These are phyloP conservation scores for Ylistrum balloti DNA, from an alignment of 1,140 invertebrate genomes.

Conservation along the genomic window DNA sequence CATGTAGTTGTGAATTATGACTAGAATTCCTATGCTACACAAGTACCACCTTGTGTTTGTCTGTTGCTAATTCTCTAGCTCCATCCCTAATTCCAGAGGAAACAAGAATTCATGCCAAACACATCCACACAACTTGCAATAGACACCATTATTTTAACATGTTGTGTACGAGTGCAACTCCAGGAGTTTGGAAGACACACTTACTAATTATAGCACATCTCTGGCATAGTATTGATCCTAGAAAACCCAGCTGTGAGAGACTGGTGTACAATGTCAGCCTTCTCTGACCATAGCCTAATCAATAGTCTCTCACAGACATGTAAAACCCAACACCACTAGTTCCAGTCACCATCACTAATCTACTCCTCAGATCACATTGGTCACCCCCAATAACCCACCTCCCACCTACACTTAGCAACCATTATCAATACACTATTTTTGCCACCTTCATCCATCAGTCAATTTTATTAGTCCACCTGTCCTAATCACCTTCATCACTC, in stretches of 20 bases:
- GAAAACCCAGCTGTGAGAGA: slow-evolving; percentile 32
- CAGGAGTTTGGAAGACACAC: slow-evolving; percentile 9
- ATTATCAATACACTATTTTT: no score
- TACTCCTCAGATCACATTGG: neutral
- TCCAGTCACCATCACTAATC: neutral
- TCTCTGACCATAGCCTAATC: neutral
- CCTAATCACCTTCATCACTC: neutral
- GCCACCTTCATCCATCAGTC: no score
- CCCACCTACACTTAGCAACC: no score
- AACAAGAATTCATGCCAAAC: neutral
- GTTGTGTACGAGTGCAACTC: slow-evolving; percentile 24
- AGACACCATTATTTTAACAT: slow-evolving; percentile 30
- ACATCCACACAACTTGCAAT: neutral
- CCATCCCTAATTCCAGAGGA: neutral
- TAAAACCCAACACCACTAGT: neutral
- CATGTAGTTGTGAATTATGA: slow-evolving; percentile 14
- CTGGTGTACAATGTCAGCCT: slow-evolving; percentile 7
- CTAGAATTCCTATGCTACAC: neutral
- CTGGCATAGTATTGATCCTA: slow-evolving; percentile 7
- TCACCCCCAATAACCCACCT: no score
- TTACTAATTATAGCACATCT: slow-evolving; percentile 27
- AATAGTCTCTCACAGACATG: neutral
- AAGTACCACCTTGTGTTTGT: slow-evolving; percentile 7
- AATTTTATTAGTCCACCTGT: neutral
- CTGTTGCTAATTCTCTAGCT: neutral